Evolutionary conservation across 2,113 vertebrate species (phyloP).

Genomic region (Ovis canadensis): DNA sequence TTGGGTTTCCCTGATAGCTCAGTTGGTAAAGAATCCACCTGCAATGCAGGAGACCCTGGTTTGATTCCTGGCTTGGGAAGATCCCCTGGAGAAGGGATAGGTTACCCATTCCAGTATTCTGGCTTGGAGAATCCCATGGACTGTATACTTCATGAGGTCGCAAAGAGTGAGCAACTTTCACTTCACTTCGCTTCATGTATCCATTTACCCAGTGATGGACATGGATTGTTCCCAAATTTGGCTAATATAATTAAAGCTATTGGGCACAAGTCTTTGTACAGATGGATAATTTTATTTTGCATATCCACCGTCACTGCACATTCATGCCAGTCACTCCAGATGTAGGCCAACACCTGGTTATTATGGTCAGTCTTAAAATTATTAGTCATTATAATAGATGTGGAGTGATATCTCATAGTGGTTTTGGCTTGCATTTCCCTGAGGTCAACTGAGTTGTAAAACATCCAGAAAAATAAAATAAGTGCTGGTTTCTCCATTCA

Average conservation of each 20-base stretch:
- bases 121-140: background rate
- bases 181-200: background rate
- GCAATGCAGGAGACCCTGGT: background rate
- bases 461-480: background rate
- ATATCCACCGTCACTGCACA: background rate
- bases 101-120: background rate
- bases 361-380: background rate
- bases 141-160: rapidly evolving
- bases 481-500: background rate
- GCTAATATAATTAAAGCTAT: background rate
- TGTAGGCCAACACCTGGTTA: background rate
- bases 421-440: background rate
- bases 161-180: background rate
- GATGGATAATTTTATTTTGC: background rate
- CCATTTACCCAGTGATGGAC: background rate
- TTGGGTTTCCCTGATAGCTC: background rate
- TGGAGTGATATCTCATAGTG: background rate
- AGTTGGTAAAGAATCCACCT: background rate
- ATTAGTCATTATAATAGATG: background rate
- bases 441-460: background rate
- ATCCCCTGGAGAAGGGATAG: background rate
- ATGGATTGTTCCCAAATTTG: background rate
- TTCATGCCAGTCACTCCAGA: background rate
- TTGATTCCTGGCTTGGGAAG: background rate
- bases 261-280: background rate